Base-by-base conservation (phyloP, 2,888 invertebrate genomes). In the Dryadula phaetusa region DNA sequence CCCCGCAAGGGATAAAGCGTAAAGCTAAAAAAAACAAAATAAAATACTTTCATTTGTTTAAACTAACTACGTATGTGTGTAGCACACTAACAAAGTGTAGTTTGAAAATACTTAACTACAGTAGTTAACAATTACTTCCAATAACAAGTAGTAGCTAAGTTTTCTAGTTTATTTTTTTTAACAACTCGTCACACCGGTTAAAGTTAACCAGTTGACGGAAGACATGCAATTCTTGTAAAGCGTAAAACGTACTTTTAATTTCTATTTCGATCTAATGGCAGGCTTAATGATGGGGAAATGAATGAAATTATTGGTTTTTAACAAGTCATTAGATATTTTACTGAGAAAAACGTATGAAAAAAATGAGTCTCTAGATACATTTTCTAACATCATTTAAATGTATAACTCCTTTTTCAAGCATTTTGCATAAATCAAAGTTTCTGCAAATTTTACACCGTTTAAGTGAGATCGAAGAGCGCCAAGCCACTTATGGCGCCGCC, bases 201-300 rank as follows among this genome's bases (percentile, higher is more conserved):
- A 60, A 32, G n/a, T 60, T 40, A 64, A 49, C 42, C 46, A 52
- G 53, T 42, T 63, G 53, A 42, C 32, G 63, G 63, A 53, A 64
- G 58, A 60, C 34, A 12, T 60, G 49, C 47, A 60, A 49, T 65
- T 60, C 28, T 52, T 52, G 20, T 10, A 60, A 52, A 2, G 40
- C 32, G 37, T 32, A n/a, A 64, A 25, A 28, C 10, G 37, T 22
- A 37, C 28, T 58, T 58, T 60, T 46, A 44, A 46, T 46, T 60
- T 60, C 46, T 46, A 44, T 58, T 25, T 16, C 47, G 22, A 49
- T 49, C 14, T 49, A 52, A 52, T 52, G 52, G 52, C 16, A 1
- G 16, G 28, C 10, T 16, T 52, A 52, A 52, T 52, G 52, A 18
- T 14, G 16, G 52, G 52, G 52, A 52, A 52, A 28, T 52, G 28